A percentile compares a stretch with the other conserved stretches of the same genome.
Conservation (phyloP, 2,888 invertebrate species). For the Stomorhina lunata region DNA sequence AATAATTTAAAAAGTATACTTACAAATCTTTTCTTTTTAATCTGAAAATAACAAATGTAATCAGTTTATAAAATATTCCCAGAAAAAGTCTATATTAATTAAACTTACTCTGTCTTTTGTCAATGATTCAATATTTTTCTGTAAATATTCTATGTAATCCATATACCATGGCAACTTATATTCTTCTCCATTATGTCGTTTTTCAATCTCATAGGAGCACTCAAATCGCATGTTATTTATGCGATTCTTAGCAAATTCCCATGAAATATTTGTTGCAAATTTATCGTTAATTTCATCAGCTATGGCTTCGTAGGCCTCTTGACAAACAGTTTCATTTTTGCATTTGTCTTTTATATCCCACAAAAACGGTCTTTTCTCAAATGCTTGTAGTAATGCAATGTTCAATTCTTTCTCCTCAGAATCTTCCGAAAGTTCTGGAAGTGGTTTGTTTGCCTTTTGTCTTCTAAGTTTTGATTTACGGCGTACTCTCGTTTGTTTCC, state of each 20-base stretch:
- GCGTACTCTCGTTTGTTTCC: background rate
- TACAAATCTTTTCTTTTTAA: conserved; percentile 55
- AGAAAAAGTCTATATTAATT: background rate
- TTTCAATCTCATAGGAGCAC: conserved; percentile 53
- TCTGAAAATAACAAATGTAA: conserved; percentile 23
- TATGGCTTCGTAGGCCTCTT: conserved; percentile 47
- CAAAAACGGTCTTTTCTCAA: conserved; percentile 52
- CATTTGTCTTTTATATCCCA: conserved; percentile 56
- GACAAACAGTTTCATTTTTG: conserved; percentile 37
- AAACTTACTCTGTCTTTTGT: conserved; percentile 56
- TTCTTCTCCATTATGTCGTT: conserved; percentile 47
- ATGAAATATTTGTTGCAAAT: conserved; percentile 29
- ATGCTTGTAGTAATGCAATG: conserved; percentile 43
- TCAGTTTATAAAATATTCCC: background rate
- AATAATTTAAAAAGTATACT: conserved; percentile 24
- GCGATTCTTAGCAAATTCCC: conserved; percentile 53
- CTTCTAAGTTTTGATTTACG: conserved; percentile 4
- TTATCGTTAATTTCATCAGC: conserved; percentile 46
- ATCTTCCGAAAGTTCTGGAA: conserved; percentile 14
- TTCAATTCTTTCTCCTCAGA: conserved; percentile 49
- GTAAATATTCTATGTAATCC: conserved; percentile 60
- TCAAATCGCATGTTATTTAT: conserved; percentile 52
- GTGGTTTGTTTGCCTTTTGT: conserved; percentile 2
- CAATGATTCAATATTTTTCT: conserved; percentile 44
- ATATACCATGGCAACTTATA: conserved; percentile 48